These are phyloP conservation scores for Aspidiotus destructor DNA, from an alignment of 2,888 invertebrate species.

Conservation along the genomic window DNA sequence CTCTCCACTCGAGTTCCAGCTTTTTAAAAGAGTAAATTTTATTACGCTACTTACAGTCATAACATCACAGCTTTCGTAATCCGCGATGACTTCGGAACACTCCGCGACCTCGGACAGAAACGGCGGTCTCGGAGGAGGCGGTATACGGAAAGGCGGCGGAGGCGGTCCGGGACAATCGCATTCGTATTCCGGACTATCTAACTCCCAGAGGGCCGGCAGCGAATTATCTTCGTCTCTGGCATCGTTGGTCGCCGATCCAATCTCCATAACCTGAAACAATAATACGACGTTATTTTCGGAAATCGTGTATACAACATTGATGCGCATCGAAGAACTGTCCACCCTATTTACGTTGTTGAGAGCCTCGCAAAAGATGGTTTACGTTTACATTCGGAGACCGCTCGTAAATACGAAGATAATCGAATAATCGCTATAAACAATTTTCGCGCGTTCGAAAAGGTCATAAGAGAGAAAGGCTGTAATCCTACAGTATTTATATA, in stretches of 20 bases:
- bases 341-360: no score
- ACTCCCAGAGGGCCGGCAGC: conserved; percentile 51
- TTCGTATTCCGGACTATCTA: conserved; percentile 59
- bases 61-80: conserved; percentile 64
- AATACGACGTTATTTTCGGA: conserved; percentile 3
- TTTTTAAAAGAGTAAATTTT: not conserved
- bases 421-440: conserved; percentile 23
- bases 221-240: conserved; percentile 31
- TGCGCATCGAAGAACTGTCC: no score
- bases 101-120: conserved; percentile 56
- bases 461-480: no score
- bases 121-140: conserved; percentile 64
- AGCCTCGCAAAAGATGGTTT: not conserved
- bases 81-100: conserved; percentile 60
- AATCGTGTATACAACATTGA: no score
- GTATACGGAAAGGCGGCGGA: conserved; percentile 58
- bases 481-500: no score
- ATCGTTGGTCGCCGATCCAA: conserved; percentile 32
- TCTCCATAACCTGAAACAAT: conserved; percentile 32
- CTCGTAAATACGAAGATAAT: conserved; percentile 22
- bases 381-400: conserved; percentile 5
- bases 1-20: no score
- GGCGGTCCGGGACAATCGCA: conserved; percentile 68
- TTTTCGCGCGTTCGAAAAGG: not conserved
- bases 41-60: conserved; percentile 56